phyloP scores from a whole-genome alignment of 2,888 invertebrate species.

The Ormyrus nitidulus region DNA sequence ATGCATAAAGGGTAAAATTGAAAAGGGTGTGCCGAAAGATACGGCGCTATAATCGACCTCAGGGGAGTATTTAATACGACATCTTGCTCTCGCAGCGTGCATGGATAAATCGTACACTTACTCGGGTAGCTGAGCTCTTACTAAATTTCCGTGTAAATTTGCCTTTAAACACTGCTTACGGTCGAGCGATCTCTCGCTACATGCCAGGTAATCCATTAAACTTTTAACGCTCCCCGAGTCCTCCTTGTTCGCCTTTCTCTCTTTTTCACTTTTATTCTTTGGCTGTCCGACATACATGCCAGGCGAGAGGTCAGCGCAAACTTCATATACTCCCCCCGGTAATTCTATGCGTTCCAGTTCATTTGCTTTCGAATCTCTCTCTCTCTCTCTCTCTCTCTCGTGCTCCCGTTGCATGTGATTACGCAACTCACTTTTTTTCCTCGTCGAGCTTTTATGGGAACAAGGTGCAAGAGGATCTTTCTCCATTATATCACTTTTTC shows the following conservation, averaged over 20 bases:
- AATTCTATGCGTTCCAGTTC: background rate
- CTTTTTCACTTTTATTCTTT: conserved; percentile 20
- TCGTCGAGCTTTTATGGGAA: background rate
- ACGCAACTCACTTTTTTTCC: no score
- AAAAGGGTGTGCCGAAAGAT: conserved; percentile 1
- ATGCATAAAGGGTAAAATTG: no score
- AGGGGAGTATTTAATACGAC: conserved; percentile 40
- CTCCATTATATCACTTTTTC: background rate
- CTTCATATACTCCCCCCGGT: conserved; percentile 35
- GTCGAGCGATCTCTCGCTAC: conserved; percentile 8
- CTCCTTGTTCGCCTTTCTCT: background rate
- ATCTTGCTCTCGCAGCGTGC: conserved; percentile 7
- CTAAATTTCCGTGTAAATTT: conserved; percentile 51
- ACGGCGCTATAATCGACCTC: conserved; percentile 38
- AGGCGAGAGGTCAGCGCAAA: background rate
- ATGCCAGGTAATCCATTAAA: conserved; percentile 52
- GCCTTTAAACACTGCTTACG: conserved; percentile 48
- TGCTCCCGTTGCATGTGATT: background rate
- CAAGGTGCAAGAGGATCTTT: background rate
- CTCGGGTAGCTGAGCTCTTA: conserved; percentile 10
- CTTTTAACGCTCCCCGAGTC: conserved; percentile 31
- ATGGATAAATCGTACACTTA: conserved; percentile 41
- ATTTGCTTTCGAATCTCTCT: conserved; percentile 6
- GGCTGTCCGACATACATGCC: background rate
- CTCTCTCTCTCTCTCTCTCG: conserved; percentile 21